Evolutionary conservation across 2,888 invertebrate species (phyloP).

Genomic region (Cremastinae sp.): DNA sequence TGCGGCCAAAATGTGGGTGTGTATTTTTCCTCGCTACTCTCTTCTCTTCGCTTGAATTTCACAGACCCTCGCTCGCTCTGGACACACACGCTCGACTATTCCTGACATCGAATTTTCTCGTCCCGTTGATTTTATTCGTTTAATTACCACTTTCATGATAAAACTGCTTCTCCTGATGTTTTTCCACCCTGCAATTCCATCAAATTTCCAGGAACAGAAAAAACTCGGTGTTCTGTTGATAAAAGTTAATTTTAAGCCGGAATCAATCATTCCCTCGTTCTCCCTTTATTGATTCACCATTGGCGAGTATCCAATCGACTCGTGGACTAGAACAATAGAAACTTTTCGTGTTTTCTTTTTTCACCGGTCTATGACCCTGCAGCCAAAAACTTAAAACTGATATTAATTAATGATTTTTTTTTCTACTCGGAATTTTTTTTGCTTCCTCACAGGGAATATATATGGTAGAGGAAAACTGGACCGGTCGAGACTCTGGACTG

Average conservation of each 20-base stretch:
- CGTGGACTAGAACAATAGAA: constrained; percentile 9
- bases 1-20: constrained; percentile 18
- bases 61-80: constrained; percentile 1
- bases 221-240: neutral
- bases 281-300: neutral
- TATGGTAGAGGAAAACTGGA: no score
- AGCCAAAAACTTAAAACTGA: constrained; percentile 1
- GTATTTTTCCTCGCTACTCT: constrained; percentile 22
- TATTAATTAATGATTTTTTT: no score
- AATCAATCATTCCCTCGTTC: constrained; percentile 26
- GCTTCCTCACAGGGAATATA: no score
- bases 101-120: neutral
- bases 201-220: neutral
- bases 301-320: constrained; percentile 25
- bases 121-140: no score
- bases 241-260: constrained; percentile 23
- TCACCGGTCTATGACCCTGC: neutral
- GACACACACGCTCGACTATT: neutral
- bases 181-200: no score
- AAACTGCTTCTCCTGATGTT: no score
- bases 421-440: no score
- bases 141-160: no score
- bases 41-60: constrained; percentile 15
- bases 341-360: neutral
- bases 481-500: no score